Base-by-base conservation (phyloP, 2,888 invertebrate genomes). In the Eremobia ochroleuca region DNA sequence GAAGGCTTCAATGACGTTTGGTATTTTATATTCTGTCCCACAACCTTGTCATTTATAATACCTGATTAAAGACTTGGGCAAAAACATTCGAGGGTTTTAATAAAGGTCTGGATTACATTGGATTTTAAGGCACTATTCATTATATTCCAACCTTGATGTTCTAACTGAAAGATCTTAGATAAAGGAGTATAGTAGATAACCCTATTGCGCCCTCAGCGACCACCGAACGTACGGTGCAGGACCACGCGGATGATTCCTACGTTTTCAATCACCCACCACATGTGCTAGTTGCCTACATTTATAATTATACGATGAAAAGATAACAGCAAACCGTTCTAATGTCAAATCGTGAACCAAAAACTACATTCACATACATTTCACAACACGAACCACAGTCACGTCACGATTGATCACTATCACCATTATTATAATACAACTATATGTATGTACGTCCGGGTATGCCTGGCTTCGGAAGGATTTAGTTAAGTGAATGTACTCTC, bases 401-500 rank as follows among this genome's bases (percentile, higher is more conserved):
- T 75, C 82, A 83, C 82, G 79, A 79, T 82, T 68, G 78, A 83
- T 85, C 79, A 68, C 73, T 79, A 86, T 85, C 82, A 34, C 55
- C 59, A 82, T 77, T 81, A 81, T 83, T 69, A 49, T 78, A 80
- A 81, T 77, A 80, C 65, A 75, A 74, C 65, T 82, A 79, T 75
- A 81, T 79, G 34, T 77, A 72, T 55, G 65, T 68, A 89, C 81
- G 86, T 88, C 90, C 87, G 87, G 81, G 82, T 89, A 68, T 77
- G 69, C 70, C 64, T 76, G 81, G 76, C 86, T 88, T 82, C 85
- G 89, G 87, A 90, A 89, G 86, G 88, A 91, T 92, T 92, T 90
- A 88, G 86, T 88, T 87, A 89, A 93, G 94, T 93, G 95, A 95
- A 94, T 93, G 95, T 94, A 81, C 84, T 85, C 79, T 89, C 94